Conservation (phyloP, 2,113 vertebrate genomes). For the Gobiocypris rarus region DNA sequence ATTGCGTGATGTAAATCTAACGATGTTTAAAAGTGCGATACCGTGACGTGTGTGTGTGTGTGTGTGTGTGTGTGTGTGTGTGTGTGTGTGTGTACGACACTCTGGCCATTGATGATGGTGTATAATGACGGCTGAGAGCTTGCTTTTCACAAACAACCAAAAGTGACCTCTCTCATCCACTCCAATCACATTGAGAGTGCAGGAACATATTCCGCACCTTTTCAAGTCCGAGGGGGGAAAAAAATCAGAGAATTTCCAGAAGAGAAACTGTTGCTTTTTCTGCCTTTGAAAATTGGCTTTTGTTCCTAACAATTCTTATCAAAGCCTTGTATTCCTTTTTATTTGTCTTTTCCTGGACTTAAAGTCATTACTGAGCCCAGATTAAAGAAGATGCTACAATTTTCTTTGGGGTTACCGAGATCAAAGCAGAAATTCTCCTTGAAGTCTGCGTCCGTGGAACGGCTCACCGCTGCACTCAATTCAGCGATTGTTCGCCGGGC, state of each 20-base stretch:
- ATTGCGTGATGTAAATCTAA: not conserved
- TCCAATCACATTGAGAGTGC: conserved; percentile 78
- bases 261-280: conserved; percentile 81
- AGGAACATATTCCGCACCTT: conserved; percentile 81
- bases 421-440: conserved; percentile 86
- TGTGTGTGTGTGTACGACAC: conserved; percentile 54
- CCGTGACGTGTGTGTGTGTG: not conserved
- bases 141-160: conserved; percentile 74
- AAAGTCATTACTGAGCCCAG: conserved; percentile 84
- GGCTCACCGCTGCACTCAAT: conserved; percentile 72
- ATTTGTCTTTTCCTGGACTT: conserved; percentile 87
- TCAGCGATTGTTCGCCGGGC: conserved; percentile 73
- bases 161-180: conserved; percentile 79
- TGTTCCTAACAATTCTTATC: conserved; percentile 87
- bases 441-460: conserved; percentile 78
- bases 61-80: conserved; percentile 41
- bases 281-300: conserved; percentile 85
- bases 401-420: conserved; percentile 82
- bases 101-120: conserved; percentile 74
- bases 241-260: conserved; percentile 75
- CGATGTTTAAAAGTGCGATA: conserved; percentile 13
- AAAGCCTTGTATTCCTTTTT: conserved; percentile 88
- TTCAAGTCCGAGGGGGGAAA: conserved; percentile 72
- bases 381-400: conserved; percentile 87
- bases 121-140: conserved; percentile 73